Evolutionary conservation across 2,888 invertebrate species (phyloP).

Genomic region (Brassicogethes aeneus): DNA sequence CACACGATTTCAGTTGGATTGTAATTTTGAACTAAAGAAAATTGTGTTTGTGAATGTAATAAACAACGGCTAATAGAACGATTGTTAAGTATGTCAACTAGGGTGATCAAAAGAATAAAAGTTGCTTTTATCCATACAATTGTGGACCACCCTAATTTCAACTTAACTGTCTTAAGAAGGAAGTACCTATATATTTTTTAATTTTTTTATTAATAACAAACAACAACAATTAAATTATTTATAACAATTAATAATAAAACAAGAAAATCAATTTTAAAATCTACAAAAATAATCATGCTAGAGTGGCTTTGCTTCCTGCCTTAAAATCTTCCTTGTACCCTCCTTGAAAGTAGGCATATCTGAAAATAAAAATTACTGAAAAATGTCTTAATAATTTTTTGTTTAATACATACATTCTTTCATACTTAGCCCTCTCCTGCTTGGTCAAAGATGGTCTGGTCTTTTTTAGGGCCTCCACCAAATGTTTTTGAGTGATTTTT

Average conservation of each 20-base stretch:
- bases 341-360: constrained; percentile 37
- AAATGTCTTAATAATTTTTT: constrained; percentile 2
- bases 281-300: constrained; percentile 35
- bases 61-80: too few species aligned
- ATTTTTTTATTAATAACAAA: not conserved
- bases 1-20: too few species aligned
- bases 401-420: constrained; percentile 51
- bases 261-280: constrained; percentile 7
- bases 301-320: constrained; percentile 30
- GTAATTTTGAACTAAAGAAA: too few species aligned
- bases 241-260: too few species aligned
- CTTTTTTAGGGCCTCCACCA: constrained; percentile 55
- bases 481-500: constrained; percentile 49
- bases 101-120: too few species aligned
- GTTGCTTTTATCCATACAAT: too few species aligned
- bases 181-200: too few species aligned
- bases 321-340: constrained; percentile 25
- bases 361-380: constrained; percentile 26
- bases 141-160: too few species aligned
- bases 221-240: constrained; percentile 4
- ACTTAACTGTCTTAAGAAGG: too few species aligned
- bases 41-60: too few species aligned
- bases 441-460: constrained; percentile 70
- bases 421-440: constrained; percentile 62
- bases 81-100: too few species aligned